Evolutionary conservation across 2,113 vertebrate species (phyloP).

Genomic region (Proterorhinus semilunaris): DNA sequence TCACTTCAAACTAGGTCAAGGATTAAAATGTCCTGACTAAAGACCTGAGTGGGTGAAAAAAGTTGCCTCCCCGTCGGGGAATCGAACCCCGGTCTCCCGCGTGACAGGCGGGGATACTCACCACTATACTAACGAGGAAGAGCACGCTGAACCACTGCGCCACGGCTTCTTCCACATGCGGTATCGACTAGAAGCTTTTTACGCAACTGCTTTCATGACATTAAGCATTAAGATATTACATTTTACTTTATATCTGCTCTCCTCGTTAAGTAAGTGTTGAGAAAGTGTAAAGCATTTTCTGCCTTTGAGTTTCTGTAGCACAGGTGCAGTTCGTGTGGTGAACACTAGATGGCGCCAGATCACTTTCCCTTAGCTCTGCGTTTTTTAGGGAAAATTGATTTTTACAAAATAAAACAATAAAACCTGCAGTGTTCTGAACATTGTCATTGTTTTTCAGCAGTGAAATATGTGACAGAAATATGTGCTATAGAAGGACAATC

Average conservation of each 20-base stretch:
- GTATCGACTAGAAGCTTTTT: not conserved
- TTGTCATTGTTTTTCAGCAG: no score
- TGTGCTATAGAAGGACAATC: no score
- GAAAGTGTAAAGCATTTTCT: not conserved
- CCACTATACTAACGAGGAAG: conserved; percentile 11
- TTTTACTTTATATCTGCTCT: no score
- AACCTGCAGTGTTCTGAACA: no score
- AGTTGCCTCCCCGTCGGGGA: not conserved
- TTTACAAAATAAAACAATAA: no score
- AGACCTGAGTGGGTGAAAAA: not conserved
- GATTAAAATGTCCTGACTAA: not conserved
- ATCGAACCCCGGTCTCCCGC: conserved; percentile 8
- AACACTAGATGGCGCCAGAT: conserved; percentile 19
- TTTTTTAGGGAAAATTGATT: no score
- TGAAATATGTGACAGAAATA: no score
- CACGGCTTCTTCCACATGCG: not conserved
- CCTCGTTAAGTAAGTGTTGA: no score
- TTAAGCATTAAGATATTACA: no score
- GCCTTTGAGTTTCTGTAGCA: not conserved
- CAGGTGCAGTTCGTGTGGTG: not conserved
- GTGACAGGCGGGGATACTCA: conserved; percentile 9
- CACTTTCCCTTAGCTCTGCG: not conserved
- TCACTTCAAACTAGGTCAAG: not conserved
- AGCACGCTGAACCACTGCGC: not conserved
- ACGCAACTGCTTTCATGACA: no score